Base-by-base conservation (phyloP, 2,797 vertebrate genomes). In the Etheostoma nigrum region DNA sequence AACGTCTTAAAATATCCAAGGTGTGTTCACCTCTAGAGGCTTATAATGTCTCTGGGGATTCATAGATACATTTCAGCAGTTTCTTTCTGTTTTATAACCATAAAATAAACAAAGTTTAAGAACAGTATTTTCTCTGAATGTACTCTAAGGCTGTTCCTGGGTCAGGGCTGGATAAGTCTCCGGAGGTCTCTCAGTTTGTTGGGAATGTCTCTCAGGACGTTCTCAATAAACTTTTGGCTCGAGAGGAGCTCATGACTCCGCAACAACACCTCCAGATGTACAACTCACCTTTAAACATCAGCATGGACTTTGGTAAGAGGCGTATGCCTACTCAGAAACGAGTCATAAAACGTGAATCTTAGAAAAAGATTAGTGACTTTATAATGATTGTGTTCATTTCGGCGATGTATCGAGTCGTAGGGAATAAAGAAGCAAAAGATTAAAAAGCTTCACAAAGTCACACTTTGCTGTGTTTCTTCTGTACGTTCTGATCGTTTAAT, bases 191-290 rank as follows among this genome's bases (percentile, higher is more conserved):
- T 30, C 30, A 30, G 30, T 30, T 30, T 30, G 30, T 30, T 30
- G 30, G 5, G 53, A 86, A 91, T 5, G 21, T 95, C 45, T 76
- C 92, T 8, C 88, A 91, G 69, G 70, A 78, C 5, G 27, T 86
- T 52, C 64, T 95, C 13, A n/a, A 59, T 2, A 74, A 86, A 36
- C 88, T 96, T 19, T 36, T 94, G 67, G 44, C 42, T 19, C 83
- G 52, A 61, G 78, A 81, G 8, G 91, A 94, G n/a, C 90, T 96
- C 9, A 81, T 83, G 57, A 94, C 81, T 7, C 92, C 90, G 0
- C 74, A 87, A 12, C 89, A 94, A 57, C 91, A 94, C 83, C 92
- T 96, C 1, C 72, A 94, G 68, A 36, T 79, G 52, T 96, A 95
- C 59, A 66, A 91, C 80, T 85, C 84, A 0, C 93, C 94, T 0